These are phyloP conservation scores for Columba livia DNA, from an alignment of 2,113 vertebrate genomes.

Conservation along the genomic window DNA sequence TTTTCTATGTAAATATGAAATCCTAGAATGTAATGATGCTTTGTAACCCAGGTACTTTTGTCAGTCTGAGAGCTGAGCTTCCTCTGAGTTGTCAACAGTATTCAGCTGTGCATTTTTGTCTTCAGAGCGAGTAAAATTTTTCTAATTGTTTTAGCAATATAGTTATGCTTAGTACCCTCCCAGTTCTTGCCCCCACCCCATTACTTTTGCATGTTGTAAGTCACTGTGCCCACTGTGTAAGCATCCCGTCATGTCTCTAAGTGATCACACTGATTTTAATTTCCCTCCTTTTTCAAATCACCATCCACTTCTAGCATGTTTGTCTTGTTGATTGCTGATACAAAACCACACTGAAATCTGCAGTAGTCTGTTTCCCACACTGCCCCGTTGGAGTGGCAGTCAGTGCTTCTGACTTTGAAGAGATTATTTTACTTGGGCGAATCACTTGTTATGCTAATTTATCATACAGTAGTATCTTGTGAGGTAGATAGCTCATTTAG, in stretches of 20 bases:
- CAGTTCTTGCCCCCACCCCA: fast-evolving
- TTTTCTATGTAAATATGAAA: background rate
- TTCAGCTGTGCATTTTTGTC: background rate
- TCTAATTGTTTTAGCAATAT: background rate
- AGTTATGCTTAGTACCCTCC: background rate
- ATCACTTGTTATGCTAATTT: background rate
- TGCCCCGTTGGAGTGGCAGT: background rate
- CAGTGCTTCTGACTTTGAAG: background rate
- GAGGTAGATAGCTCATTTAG: background rate
- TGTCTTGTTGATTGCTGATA: background rate
- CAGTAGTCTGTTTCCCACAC: background rate
- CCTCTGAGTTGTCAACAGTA: background rate
- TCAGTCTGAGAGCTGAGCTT: background rate
- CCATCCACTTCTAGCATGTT: background rate
- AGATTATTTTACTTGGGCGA: background rate
- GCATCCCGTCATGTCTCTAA: background rate
- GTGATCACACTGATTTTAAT: background rate
- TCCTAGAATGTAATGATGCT: background rate
- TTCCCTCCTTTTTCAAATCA: background rate
- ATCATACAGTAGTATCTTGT: background rate
- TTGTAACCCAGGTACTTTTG: background rate
- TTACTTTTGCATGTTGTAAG: background rate
- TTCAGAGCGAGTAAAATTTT: background rate
- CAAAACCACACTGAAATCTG: background rate
- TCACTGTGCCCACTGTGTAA: background rate